Conservation (phyloP, 2,113 vertebrate species). For the Mobula hypostoma region DNA sequence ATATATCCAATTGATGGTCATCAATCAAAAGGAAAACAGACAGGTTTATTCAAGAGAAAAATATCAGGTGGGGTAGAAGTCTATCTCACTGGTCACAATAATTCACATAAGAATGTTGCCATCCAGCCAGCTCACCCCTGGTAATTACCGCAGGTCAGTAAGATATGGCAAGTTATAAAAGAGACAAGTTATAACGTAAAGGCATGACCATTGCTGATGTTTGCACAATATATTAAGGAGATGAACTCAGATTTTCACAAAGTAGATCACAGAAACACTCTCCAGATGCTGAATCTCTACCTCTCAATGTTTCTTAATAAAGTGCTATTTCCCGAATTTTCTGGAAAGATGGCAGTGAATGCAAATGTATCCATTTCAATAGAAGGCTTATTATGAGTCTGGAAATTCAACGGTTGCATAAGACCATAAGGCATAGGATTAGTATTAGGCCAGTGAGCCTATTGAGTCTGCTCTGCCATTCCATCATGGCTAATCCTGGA, state of each 20-base stretch:
- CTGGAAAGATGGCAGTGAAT: not conserved
- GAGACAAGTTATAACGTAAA: not conserved
- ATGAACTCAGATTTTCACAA: not conserved
- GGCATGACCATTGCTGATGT: not conserved
- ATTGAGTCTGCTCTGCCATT: too few species aligned
- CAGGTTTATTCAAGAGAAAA: not conserved
- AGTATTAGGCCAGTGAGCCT: too few species aligned
- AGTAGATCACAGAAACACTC: not conserved
- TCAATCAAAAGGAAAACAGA: not conserved
- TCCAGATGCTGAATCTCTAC: not conserved
- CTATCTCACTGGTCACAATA: not conserved
- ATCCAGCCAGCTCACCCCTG: not conserved
- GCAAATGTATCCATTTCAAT: too few species aligned
- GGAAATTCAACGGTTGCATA: too few species aligned
- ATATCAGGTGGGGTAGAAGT: not conserved
- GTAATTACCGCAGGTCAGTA: not conserved
- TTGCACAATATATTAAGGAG: not conserved
- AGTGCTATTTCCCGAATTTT: not conserved
- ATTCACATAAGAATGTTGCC: not conserved
- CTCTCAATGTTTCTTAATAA: not conserved
- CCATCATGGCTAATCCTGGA: too few species aligned
- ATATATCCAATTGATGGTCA: not conserved
- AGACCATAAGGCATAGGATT: too few species aligned
- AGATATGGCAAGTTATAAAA: not conserved
- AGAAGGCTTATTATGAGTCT: too few species aligned